Evolutionary conservation across 2,888 invertebrate species (phyloP).

Genomic region (Epinotia demarniana): DNA sequence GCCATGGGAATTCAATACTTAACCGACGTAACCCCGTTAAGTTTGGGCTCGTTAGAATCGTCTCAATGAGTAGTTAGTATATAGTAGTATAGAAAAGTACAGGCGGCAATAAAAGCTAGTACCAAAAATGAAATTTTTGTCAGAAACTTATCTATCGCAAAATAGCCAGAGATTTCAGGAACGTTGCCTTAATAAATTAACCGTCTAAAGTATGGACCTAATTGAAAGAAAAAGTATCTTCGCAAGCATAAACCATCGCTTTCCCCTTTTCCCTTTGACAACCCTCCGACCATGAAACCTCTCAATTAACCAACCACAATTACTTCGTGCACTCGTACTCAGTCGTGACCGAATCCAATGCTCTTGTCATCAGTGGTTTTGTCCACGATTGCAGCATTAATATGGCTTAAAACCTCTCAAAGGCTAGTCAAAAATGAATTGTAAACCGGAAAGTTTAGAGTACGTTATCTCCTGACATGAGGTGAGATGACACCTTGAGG

Average conservation of each 20-base stretch:
- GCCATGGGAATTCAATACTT: no score
- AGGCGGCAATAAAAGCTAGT: no score
- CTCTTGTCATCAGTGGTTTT: constrained; percentile 58
- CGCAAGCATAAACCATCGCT: constrained; percentile 44
- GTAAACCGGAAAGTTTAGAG: constrained; percentile 48
- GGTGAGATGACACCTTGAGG: constrained; percentile 64
- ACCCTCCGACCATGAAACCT: constrained; percentile 54
- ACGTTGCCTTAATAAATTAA: no score
- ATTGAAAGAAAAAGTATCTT: constrained; percentile 21
- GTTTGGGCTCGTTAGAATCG: no score
- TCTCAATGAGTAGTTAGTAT: no score
- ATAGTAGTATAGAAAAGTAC: no score
- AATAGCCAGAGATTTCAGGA: background rate
- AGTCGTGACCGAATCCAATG: constrained; percentile 57
- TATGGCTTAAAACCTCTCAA: constrained; percentile 44
- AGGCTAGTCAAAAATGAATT: constrained; percentile 50
- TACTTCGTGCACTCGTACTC: constrained; percentile 53
- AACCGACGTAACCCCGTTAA: no score
- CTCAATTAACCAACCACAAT: constrained; percentile 67
- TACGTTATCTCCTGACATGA: constrained; percentile 48
- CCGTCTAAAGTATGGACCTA: background rate
- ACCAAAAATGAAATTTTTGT: no score
- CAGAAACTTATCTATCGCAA: no score
- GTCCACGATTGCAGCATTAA: constrained; percentile 47
- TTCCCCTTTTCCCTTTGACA: constrained; percentile 48